Base-by-base conservation (phyloP, 1,140 invertebrate species). In the Drosophila micromelanica region DNA sequence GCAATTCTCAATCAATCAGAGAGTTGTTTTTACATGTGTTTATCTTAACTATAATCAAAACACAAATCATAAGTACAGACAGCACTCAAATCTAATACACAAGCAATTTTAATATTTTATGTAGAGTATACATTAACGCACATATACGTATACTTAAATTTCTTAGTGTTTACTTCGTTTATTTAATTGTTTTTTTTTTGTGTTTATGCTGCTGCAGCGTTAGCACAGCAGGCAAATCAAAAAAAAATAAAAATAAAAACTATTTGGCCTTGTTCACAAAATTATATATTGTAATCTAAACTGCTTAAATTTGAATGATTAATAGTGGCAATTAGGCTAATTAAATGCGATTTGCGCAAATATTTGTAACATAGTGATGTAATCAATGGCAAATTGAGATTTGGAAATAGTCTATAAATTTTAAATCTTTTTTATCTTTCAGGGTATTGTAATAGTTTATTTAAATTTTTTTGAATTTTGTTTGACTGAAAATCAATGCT, bases 1-100 rank as follows among this genome's bases (percentile, higher is more conserved):
- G 52, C 65, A 68, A 78, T 80, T 67, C 77, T 80, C 80, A 85
- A 86, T 85, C 81, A 86, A 40, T 20, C 40, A 48, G n/a, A 42
- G 59, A 54, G 32, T 35, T 35, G 27, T 35, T 35, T 35, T 35
- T 9, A 35, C 32, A 35, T 9, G 9, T 35, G 32, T 35, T 35
- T 67, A 55, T 52, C 46, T 23, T 12, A 57, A 32, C n/a, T 43
- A 57, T 57, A 45, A 45, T 57, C 27, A 57, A 32, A 45, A 45
- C 40, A 45, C 40, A 43, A 17, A 43, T 57, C 55, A 57, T 30
- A 17, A 45, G 15, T 57, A 35, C 32, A 35, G 40, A 57, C 54
- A 56, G 54, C 37, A 17, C n/a, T 35, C 30, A 43, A 20, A 7
- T 37, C 11, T 49, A n/a, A n/a, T 17, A 3, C 3, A 2, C 12